Conservation (phyloP, 92 coral and sea anemone species). For the Hydrozoanthus gracilis region DNA sequence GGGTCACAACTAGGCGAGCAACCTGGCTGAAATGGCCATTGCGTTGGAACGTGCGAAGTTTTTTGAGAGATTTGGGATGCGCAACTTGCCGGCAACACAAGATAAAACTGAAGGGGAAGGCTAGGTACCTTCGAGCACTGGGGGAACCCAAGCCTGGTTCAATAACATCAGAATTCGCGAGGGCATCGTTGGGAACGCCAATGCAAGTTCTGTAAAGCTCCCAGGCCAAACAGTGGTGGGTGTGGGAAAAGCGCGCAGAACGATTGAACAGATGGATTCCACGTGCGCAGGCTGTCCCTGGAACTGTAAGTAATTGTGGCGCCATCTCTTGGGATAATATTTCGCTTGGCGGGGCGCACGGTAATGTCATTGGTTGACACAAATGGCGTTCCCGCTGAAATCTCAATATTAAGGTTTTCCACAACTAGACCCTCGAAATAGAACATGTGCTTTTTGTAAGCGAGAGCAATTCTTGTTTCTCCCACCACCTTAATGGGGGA, state of each 20-base stretch:
- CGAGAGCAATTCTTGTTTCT: not conserved
- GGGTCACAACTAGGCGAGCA: slow-evolving; percentile 1
- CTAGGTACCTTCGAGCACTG: too few species aligned
- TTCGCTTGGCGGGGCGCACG: not conserved
- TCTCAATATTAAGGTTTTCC: not conserved
- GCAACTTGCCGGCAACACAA: too few species aligned
- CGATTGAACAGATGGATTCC: not conserved
- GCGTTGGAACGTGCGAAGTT: not conserved
- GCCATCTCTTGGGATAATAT: not conserved
- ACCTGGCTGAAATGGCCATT: not conserved
- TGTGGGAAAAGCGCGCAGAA: not conserved
- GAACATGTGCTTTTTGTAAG: not conserved
- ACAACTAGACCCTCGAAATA: not conserved
- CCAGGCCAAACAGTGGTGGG: too few species aligned
- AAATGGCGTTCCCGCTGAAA: not conserved
- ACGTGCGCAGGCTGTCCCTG: not conserved
- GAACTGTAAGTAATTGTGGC: not conserved
- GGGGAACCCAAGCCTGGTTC: too few species aligned
- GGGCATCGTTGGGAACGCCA: too few species aligned
- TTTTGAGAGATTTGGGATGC: not conserved
- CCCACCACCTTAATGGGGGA: not conserved
- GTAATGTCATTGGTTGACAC: not conserved
- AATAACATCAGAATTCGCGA: too few species aligned
- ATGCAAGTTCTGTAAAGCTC: too few species aligned
- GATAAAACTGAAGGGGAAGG: too few species aligned